phyloP scores from a whole-genome alignment of 2,797 vertebrate species.

The Centroberyx gerrardi region DNA sequence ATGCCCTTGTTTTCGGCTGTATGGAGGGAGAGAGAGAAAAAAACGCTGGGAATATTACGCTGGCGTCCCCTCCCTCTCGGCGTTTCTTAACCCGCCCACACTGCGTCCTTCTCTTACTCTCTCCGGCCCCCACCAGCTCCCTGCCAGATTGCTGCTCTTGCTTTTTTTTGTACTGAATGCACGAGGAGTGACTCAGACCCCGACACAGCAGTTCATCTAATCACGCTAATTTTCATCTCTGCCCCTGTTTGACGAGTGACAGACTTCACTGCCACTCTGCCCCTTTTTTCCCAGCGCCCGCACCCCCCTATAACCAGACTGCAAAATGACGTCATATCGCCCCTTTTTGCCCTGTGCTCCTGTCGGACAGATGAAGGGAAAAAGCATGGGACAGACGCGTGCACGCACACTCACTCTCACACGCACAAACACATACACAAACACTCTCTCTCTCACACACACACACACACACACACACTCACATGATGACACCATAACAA shows the following conservation, averaged over 20 bases:
- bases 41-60: slow-evolving; percentile 75
- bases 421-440: no score
- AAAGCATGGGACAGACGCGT: slow-evolving; percentile 15
- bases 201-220: slow-evolving; percentile 51
- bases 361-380: slow-evolving; percentile 36
- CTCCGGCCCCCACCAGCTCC: slow-evolving; percentile 52
- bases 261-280: neutral
- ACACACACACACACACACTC: neutral
- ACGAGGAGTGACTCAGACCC: slow-evolving; percentile 70
- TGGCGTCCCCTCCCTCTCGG: slow-evolving; percentile 83
- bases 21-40: slow-evolving; percentile 45
- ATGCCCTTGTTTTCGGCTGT: slow-evolving; percentile 78
- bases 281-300: neutral
- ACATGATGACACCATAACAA: neutral
- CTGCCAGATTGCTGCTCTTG: slow-evolving; percentile 67
- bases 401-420: slow-evolving; percentile 3
- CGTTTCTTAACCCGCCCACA: slow-evolving; percentile 87
- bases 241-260: slow-evolving; percentile 7
- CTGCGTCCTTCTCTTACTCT: slow-evolving; percentile 86
- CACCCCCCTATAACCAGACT: slow-evolving; percentile 61
- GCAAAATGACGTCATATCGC: slow-evolving; percentile 88
- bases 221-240: slow-evolving; percentile 37
- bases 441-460: no score
- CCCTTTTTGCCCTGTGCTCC: slow-evolving; percentile 41
- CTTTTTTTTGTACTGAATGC: slow-evolving; percentile 66